Evolutionary conservation across 2,113 vertebrate species (phyloP).

Genomic region (Leuciscus idus): DNA sequence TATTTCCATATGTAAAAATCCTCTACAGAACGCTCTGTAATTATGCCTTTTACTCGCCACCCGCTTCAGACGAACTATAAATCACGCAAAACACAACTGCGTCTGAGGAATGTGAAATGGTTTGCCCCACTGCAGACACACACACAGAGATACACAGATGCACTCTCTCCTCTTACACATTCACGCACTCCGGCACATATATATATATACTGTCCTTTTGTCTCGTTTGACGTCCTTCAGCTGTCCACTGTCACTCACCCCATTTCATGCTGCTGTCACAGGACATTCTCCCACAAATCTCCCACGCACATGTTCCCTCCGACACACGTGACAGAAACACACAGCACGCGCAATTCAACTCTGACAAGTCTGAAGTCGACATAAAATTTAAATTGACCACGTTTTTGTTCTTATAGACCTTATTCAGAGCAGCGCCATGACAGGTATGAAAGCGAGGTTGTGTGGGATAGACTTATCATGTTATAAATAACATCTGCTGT

Average conservation of each 20-base stretch:
- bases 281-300: conserved; percentile 41
- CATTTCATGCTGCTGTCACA: conserved; percentile 37
- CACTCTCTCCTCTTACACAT: conserved; percentile 18
- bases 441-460: no score
- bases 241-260: conserved; percentile 16
- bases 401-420: not conserved
- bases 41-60: conserved; percentile 7
- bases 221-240: conserved; percentile 16
- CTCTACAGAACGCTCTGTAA: conserved; percentile 4
- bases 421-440: no score
- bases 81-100: conserved; percentile 35
- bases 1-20: conserved; percentile 17
- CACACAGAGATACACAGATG: conserved; percentile 28
- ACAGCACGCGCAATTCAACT: not conserved
- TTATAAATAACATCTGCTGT: no score
- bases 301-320: not conserved
- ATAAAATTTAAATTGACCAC: not conserved
- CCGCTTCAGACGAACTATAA: conserved; percentile 20
- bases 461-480: no score
- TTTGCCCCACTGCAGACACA: not conserved
- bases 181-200: not conserved
- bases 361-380: not conserved
- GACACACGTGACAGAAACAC: conserved; percentile 20
- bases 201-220: conserved; percentile 30
- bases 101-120: conserved; percentile 27